Evolutionary conservation across 2,888 invertebrate species (phyloP), one percentile per base, ranked within the genome.

Genomic region (Ormia ochracea): DNA sequence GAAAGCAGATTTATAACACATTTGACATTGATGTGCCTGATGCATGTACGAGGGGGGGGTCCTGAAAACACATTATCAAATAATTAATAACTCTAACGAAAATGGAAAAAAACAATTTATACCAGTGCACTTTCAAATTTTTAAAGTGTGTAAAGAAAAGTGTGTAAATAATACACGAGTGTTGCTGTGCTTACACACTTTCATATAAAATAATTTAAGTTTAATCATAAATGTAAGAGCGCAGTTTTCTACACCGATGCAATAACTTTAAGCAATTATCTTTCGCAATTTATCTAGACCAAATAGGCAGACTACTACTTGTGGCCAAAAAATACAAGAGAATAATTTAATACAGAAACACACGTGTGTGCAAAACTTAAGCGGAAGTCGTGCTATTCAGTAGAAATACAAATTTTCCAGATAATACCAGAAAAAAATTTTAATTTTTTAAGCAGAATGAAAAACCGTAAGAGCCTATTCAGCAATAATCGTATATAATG

Each of bases 291-390:
- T 80, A 80, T 80, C 79, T 80, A 21, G 33, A 31, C 21, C 61
- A 28, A 38, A 52, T 6, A 65, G 21, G 9, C 19, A 12, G 43
- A 28, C 50, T 28, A 61, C 54, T 69, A 75, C 75, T 75, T 75
- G 75, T 68, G 68, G 68, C 75, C 54, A 75, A 21, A 52, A 61
- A 61, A 52, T 83, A 83, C 85, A 84, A 83, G 82, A 75, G 83
- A 82, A 81, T 23, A 12, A 14, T 48, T 36, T n/a, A 79, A 82
- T 73, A 84, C 82, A 84, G 70, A 75, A 43, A 19, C 54, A 58
- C 17, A 6, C 7, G 19, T 31, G 19, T 17, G 48, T 23, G 17
- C 31, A 19, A 12, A 43, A 33, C 33, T 45, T 48, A 33, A 63
- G 43, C 61, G 63, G 69, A 69, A 61, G 61, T 69, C 56, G 38